Evolutionary conservation across 1,140 invertebrate species (phyloP).

Genomic region (Brachystomella parvula): DNA sequence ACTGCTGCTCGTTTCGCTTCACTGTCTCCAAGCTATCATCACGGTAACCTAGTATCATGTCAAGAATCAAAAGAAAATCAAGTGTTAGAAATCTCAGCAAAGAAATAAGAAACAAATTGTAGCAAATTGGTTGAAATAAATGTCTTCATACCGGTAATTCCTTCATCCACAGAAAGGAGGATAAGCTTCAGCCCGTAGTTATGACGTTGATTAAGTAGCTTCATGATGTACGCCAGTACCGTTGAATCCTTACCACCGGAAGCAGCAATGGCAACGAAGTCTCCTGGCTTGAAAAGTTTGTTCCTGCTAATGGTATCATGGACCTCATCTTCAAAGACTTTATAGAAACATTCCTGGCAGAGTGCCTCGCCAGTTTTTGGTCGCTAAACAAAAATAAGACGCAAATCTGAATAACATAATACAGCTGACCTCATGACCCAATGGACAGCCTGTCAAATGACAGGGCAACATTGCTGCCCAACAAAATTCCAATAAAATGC

Average conservation of each 20-base stretch:
- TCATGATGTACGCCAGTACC: slow-evolving; percentile 85
- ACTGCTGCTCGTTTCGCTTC: slow-evolving; percentile 86
- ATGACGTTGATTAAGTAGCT: slow-evolving; percentile 82
- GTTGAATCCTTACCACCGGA: slow-evolving; percentile 99
- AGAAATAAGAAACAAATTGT: too few relatives aligned
- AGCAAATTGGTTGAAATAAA: background rate
- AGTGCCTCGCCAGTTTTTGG: slow-evolving; percentile 84
- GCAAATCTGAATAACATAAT: background rate
- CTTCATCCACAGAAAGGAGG: slow-evolving; percentile 95
- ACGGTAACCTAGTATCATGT: slow-evolving; percentile 63
- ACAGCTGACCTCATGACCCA: background rate
- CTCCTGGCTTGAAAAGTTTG: slow-evolving; percentile 75
- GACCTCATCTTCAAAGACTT: slow-evolving; percentile 90
- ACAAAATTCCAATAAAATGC: slow-evolving; percentile 6
- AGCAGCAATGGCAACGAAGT: slow-evolving; percentile 71
- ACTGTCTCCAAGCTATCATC: slow-evolving; percentile 98
- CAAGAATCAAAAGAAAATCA: background rate
- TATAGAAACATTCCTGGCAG: slow-evolving; percentile 93
- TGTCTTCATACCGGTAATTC: slow-evolving; percentile 66
- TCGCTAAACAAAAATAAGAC: slow-evolving; percentile 52
- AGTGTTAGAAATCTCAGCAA: background rate
- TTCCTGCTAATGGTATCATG: slow-evolving; percentile 83
- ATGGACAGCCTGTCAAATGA: too few relatives aligned
- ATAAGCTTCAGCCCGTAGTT: slow-evolving; percentile 86
- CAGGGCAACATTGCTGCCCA: background rate